Base-by-base conservation (phyloP, 1,140 invertebrate species). In the Platyscapa corneri region DNA sequence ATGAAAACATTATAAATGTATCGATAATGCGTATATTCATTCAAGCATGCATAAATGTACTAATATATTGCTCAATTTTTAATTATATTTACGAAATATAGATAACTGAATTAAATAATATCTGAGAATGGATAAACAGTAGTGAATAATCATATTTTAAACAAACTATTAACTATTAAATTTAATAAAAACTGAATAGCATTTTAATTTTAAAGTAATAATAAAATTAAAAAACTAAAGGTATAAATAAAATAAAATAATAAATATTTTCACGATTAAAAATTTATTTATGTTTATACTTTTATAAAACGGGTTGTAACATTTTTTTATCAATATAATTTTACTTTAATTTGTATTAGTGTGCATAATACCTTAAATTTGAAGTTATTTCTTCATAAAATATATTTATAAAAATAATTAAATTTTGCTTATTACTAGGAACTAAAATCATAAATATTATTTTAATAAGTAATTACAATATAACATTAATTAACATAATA, bases 281-380 rank as follows among this genome's bases (percentile, higher is more conserved):
- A 72, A 72, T 72, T 39, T 72, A 72, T 46, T 46, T 46, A 46
- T 46, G 42, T 20, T 37, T 72, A 72, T 72, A n/a, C n/a, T n/a
- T n/a, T n/a, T n/a, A n/a, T n/a, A n/a, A n/a, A n/a, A n/a, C n/a
- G n/a, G n/a, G n/a, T n/a, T n/a, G n/a, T 72, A 72, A 72, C 67
- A 72, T 72, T 3, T 23, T 72, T 72, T 7, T 34, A 72, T 72
- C 39, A 39, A 72, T 8, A 30, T 39, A 72, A 23, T 39, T 12
- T 72, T 72, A 72, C n/a, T n/a, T n/a, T n/a, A n/a, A n/a, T n/a
- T n/a, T n/a, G n/a, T n/a, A n/a, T n/a, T n/a, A n/a, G n/a, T n/a
- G n/a, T n/a, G n/a, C n/a, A n/a, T n/a, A n/a, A n/a, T n/a, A n/a
- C n/a, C n/a, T n/a, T 72, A 3, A 72, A 72, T 27, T 7, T 72